These are phyloP conservation scores for Cataglyphis rosenhaueri DNA, from an alignment of 2,888 invertebrate species.

Conservation along the genomic window DNA sequence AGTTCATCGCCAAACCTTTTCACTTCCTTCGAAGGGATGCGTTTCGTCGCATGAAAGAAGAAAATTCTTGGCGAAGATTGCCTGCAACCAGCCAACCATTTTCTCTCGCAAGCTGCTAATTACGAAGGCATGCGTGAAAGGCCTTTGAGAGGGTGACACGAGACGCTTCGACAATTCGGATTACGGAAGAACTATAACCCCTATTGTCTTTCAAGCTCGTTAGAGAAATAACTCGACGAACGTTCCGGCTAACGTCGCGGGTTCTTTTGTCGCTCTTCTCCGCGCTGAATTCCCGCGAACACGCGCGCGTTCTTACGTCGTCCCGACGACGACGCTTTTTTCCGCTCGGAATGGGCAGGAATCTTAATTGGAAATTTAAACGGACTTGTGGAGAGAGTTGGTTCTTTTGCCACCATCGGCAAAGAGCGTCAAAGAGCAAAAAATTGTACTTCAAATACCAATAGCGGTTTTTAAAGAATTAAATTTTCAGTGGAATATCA, in stretches of 20 bases:
- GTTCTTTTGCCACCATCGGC: conserved; percentile 30
- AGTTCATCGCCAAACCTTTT: background rate
- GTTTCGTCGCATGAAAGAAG: background rate
- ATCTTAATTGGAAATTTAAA: conserved; percentile 54
- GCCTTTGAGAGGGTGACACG: conserved; percentile 47
- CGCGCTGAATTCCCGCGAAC: conserved; percentile 40
- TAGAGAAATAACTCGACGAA: conserved; percentile 51
- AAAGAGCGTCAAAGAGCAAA: conserved; percentile 16
- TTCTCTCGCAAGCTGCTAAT: conserved; percentile 45
- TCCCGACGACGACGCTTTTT: conserved; percentile 23
- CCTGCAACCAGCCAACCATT: conserved; percentile 21
- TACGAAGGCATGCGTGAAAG: conserved; percentile 45
- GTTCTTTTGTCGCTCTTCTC: conserved; percentile 28
- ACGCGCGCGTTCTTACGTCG: conserved; percentile 45
- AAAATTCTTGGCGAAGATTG: conserved; percentile 24
- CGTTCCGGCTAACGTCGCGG: conserved; percentile 28
- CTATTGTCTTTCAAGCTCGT: conserved; percentile 56
- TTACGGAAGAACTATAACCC: conserved; percentile 53
- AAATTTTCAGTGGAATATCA: background rate
- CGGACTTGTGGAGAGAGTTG: conserved; percentile 30
- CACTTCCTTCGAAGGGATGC: background rate
- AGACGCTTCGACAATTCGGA: conserved; percentile 27
- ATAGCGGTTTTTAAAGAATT: conserved; percentile 26
- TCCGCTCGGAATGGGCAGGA: conserved; percentile 11
- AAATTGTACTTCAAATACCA: conserved; percentile 37